Evolutionary conservation across 64 coral and sea anemone genomes (phyloP), one percentile per base, ranked within the genome.

Genomic region (Catalaphyllia jardinei): DNA sequence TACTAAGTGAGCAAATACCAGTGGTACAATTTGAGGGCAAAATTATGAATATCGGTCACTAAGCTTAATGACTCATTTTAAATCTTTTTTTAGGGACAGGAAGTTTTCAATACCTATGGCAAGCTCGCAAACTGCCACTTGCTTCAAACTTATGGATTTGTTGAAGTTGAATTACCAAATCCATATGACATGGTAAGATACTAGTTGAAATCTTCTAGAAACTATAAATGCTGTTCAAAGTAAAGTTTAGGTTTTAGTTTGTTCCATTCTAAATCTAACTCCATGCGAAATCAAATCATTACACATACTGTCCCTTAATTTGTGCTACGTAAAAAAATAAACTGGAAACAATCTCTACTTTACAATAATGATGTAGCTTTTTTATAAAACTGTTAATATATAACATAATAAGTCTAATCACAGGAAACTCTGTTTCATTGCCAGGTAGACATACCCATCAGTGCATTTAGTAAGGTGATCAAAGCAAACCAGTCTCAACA

Each of bases 81-180:
- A 11, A 20, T 55, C 46, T 8, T 28, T 82, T 25, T 74, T 86
- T 62, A 95, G 95, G 95, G 85, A 54, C 60, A 91, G 33, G 95
- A 94, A 59, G 79, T 98, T 15, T 91, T 98, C 28, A 98, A 98
- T 62, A 98, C 95, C 72, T 98, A 98, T 84, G 95, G 95, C 46
- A 89, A 98, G 49, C 92, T 98, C 4, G 81, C 91, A 31, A 96
- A 96, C 80, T 89, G 87, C 14, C 90, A 93, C 52, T 84, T 96
- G 12, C 81, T 96, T 76, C 91, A 96, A 76, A 87, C 91, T 29
- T 96, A 96, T 96, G 94, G 92, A 39, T 94, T 98, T 89, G 83
- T 98, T 27, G 95, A 94, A 63, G 77, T 80, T 71, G 87, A 89
- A 67, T 77, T 77, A 30, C 84, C 84, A 52, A 94, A 94, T 77